A percentile compares a stretch with the other conserved stretches of the same genome.
These are phyloP conservation scores for Xanthorhoe designata DNA, from an alignment of 2,888 invertebrate species.

Conservation along the genomic window DNA sequence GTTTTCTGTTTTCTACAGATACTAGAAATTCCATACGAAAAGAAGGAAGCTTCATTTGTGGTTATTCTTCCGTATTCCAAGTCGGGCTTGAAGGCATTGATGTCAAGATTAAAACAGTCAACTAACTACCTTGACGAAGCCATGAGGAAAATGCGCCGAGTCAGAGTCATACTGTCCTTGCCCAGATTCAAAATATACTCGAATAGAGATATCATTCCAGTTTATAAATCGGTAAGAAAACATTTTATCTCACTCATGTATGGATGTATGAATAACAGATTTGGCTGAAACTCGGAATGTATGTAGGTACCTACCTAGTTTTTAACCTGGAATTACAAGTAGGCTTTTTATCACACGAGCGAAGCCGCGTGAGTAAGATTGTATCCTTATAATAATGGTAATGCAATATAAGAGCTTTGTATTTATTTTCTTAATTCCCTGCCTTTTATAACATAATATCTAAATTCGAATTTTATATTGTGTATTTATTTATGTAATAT, in stretches of 20 bases:
- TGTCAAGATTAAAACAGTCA: slow-evolving; percentile 53
- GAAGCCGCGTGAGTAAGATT: no score
- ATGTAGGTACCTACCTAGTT: no score
- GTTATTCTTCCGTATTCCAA: slow-evolving; percentile 88
- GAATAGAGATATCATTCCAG: slow-evolving; percentile 46
- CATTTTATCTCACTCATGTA: background rate
- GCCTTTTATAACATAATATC: no score
- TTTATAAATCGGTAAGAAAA: slow-evolving; percentile 49
- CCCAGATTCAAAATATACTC: slow-evolving; percentile 69
- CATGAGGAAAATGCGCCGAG: slow-evolving; percentile 79
- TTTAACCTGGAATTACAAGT: no score
- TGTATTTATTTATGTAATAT: no score
- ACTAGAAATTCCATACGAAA: slow-evolving; percentile 89
- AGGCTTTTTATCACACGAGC: no score
- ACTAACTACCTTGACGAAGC: slow-evolving; percentile 59
- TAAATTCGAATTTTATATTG: no score
- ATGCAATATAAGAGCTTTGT: no score
- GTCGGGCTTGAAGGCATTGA: slow-evolving; percentile 80
- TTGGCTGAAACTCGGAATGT: no score
- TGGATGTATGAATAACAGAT: no score
- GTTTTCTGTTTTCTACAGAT: slow-evolving; percentile 65
- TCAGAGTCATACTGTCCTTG: slow-evolving; percentile 84
- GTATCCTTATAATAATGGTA: no score
- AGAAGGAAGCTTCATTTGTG: slow-evolving; percentile 87
- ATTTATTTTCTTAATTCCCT: no score